phyloP scores from a whole-genome alignment of 2,888 invertebrate species.

The Synanthedon myopaeformis region DNA sequence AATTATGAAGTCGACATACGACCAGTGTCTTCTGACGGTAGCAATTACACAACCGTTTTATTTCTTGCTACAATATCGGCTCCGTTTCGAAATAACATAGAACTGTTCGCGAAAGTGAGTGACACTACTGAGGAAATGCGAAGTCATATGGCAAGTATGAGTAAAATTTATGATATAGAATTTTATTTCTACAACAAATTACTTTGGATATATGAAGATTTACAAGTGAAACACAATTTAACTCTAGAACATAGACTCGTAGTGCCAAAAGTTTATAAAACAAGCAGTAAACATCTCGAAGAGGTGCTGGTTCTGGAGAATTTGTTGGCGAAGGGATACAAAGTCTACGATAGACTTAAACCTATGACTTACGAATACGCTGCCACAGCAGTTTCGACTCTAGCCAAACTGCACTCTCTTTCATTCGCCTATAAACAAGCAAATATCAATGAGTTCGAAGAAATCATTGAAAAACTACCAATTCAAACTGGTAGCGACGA shows the following conservation, averaged over 20 bases:
- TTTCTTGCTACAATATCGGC: conserved; percentile 13
- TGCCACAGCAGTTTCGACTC: conserved; percentile 13
- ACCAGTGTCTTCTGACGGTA: conserved; percentile 20
- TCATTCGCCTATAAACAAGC: conserved; percentile 27
- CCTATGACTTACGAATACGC: conserved; percentile 26
- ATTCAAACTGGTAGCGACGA: not conserved
- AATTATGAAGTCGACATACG: conserved; percentile 13
- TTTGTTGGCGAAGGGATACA: conserved; percentile 20
- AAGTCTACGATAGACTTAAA: conserved; percentile 19
- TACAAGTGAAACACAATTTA: conserved; percentile 8
- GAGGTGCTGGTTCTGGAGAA: conserved; percentile 23
- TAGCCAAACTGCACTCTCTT: conserved; percentile 34
- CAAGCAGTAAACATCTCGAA: conserved; percentile 4
- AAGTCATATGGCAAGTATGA: conserved; percentile 9
- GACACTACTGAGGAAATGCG: conserved; percentile 27
- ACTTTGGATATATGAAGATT: not conserved
- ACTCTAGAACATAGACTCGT: conserved; percentile 5
- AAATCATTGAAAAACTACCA: conserved; percentile 1
- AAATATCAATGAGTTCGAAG: conserved; percentile 19
- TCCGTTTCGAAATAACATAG: conserved; percentile 11
- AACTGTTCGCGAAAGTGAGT: conserved; percentile 37
- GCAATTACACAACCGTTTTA: conserved; percentile 25
- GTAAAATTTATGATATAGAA: conserved; percentile 4
- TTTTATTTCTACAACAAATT: conserved; percentile 3
- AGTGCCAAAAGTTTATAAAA: conserved; percentile 14